These are phyloP conservation scores for Gallinago media DNA, from an alignment of 2,113 vertebrate genomes.

Conservation along the genomic window DNA sequence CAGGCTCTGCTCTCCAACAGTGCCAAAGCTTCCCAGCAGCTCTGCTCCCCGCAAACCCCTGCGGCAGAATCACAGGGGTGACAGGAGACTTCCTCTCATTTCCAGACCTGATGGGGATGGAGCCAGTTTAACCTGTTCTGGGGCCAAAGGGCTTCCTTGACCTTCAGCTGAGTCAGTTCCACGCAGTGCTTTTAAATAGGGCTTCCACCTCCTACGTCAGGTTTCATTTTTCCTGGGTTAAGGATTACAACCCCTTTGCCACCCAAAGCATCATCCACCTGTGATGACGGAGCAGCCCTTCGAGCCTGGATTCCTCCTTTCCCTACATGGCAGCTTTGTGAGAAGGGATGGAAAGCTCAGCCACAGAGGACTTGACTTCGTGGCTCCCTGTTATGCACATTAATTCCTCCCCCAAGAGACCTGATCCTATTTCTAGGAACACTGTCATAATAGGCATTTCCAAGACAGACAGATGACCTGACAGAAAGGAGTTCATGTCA, in stretches of 20 bases:
- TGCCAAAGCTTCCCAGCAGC: not conserved
- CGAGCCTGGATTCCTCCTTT: not conserved
- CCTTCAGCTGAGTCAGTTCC: not conserved
- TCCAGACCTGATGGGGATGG: not conserved
- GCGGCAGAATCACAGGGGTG: not conserved
- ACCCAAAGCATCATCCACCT: too few species aligned
- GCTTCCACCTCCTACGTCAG: not conserved
- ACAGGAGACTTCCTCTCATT: not conserved
- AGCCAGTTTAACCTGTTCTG: not conserved
- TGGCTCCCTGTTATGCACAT: not conserved
- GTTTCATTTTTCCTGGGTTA: not conserved
- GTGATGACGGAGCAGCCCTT: not conserved
- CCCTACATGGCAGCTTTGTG: not conserved
- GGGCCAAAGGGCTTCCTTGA: not conserved
- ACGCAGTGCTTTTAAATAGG: not conserved
- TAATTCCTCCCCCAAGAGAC: not conserved
- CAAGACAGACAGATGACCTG: not conserved
- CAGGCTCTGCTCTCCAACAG: not conserved
- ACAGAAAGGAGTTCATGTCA: not conserved
- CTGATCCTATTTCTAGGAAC: not conserved
- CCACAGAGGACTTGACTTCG: not conserved
- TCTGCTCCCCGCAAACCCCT: not conserved
- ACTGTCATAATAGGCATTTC: not conserved
- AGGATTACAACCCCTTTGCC: not conserved
- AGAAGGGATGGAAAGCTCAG: not conserved